These are phyloP conservation scores for Orientallactaga sibirica DNA, from an alignment of 2,797 vertebrate genomes.

Conservation along the genomic window DNA sequence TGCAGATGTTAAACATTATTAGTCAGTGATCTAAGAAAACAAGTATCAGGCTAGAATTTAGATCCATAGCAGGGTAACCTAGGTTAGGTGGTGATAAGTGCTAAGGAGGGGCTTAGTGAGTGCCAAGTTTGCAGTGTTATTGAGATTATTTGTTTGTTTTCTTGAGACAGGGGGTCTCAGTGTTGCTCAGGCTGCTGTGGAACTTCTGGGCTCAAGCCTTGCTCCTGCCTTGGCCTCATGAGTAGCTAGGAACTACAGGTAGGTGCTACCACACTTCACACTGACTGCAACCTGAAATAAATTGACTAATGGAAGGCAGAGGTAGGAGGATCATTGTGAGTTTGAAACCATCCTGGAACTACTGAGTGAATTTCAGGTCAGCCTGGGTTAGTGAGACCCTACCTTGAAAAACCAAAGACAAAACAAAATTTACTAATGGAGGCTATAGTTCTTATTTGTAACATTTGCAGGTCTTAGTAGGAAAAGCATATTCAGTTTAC, in stretches of 20 bases:
- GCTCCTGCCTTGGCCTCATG: background rate
- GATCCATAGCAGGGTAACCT: background rate
- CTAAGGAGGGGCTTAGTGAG: background rate
- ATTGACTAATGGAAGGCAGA: background rate
- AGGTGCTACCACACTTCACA: background rate
- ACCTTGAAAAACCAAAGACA: background rate
- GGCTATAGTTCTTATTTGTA: background rate
- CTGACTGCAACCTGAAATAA: conserved; percentile 17
- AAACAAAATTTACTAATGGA: background rate
- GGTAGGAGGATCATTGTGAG: too few species aligned
- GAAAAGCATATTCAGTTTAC: conserved; percentile 27
- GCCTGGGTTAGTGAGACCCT: too few species aligned
- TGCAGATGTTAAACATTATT: conserved; percentile 57
- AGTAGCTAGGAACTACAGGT: background rate
- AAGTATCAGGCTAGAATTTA: conserved; percentile 22
- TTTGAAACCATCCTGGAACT: too few species aligned
- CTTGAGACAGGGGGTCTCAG: background rate
- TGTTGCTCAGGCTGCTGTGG: background rate
- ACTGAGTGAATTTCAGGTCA: too few species aligned
- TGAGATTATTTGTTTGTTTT: background rate
- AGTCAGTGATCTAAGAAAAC: conserved; percentile 37
- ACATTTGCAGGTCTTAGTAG: conserved; percentile 47
- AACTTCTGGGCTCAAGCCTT: background rate
- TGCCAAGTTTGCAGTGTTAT: background rate
- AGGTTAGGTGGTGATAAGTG: background rate